A percentile compares a stretch with the other conserved stretches of the same genome.
These are phyloP conservation scores for Meriones unguiculatus DNA, from an alignment of 2,113 vertebrate species.

Conservation along the genomic window DNA sequence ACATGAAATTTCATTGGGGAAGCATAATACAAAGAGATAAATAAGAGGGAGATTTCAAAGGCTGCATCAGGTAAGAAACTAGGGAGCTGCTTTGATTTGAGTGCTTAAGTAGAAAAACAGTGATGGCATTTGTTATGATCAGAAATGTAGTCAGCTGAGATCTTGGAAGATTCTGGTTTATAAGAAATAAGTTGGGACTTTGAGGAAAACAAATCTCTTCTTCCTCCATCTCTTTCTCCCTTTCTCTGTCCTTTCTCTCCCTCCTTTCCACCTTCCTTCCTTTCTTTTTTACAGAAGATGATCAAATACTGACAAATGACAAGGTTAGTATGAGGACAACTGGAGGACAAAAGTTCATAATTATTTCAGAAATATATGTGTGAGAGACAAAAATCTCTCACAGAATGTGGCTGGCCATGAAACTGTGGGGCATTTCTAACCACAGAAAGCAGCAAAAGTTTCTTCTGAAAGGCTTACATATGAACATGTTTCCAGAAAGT, in stretches of 20 bases:
- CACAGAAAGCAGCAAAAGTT: background rate
- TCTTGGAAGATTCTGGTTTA: background rate
- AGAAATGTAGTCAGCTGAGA: background rate
- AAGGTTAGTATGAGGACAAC: background rate
- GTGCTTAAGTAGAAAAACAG: background rate
- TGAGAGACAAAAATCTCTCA: background rate
- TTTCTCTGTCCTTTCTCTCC: background rate
- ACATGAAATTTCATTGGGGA: background rate
- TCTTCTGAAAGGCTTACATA: background rate
- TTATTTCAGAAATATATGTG: background rate
- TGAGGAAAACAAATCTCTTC: background rate
- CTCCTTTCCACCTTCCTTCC: background rate
- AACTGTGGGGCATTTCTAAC: background rate
- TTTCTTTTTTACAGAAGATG: background rate
- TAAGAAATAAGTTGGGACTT: slow-evolving; percentile 19
- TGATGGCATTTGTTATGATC: background rate
- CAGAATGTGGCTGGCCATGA: background rate
- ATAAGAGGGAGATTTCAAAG: slow-evolving; percentile 4
- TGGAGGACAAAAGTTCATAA: background rate
- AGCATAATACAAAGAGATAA: background rate
- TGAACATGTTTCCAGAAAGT: background rate
- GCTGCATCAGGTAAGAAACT: background rate
- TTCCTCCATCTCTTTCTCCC: background rate
- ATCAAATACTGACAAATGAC: background rate
- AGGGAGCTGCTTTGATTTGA: background rate